Percentiles rank a stretch among this genome's conserved stretches.
Conservation (phyloP, 1,140 invertebrate species). For the Phenacoccus solenopsis region DNA sequence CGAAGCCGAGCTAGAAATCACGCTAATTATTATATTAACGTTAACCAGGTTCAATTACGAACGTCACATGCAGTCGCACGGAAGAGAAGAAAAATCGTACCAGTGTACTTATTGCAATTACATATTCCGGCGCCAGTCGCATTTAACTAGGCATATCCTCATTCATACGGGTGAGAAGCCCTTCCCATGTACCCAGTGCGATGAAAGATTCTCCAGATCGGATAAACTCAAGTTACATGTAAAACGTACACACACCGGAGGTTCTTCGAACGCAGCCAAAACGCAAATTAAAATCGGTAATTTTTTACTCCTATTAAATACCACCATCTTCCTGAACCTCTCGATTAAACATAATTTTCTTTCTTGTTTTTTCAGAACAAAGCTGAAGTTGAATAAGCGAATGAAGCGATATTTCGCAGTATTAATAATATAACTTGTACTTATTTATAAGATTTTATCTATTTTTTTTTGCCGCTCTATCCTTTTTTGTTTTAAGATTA, state of each 20-base stretch:
- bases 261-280: background rate
- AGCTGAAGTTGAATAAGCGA: too few relatives aligned
- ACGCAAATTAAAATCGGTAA: background rate
- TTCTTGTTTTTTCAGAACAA: too few relatives aligned
- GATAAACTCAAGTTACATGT: conserved; percentile 28
- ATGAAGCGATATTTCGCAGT: too few relatives aligned
- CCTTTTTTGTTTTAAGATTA: too few relatives aligned
- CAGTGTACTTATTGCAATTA: conserved; percentile 35
- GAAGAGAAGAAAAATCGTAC: conserved; percentile 26
- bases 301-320: too few relatives aligned
- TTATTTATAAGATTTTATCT: too few relatives aligned
- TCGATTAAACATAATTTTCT: too few relatives aligned
- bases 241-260: conserved; percentile 21
- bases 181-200: conserved; percentile 27
- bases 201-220: conserved; percentile 26
- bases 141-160: conserved; percentile 35
- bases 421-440: too few relatives aligned
- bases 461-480: too few relatives aligned
- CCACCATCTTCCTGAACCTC: too few relatives aligned
- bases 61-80: background rate
- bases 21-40: too few relatives aligned
- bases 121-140: conserved; percentile 33
- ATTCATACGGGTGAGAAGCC: conserved; percentile 35
- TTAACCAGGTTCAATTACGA: conserved; percentile 5
- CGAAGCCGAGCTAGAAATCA: too few relatives aligned